Base-by-base conservation (phyloP, 2,888 invertebrate species). In the Aplocera efformata region DNA sequence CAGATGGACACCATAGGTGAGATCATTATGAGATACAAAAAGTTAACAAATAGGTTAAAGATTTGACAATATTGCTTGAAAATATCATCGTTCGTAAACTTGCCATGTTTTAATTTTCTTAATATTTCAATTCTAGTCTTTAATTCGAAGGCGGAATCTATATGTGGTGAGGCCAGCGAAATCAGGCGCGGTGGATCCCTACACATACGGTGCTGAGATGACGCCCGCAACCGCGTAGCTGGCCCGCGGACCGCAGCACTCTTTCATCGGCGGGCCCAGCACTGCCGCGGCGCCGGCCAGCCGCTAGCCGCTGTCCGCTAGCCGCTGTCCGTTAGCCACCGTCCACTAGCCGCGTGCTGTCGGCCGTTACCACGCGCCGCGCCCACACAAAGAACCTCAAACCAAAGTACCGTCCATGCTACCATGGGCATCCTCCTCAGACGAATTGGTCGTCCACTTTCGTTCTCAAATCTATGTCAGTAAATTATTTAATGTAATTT, bases 1-100 rank as follows among this genome's bases (percentile, higher is more conserved):
- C 93, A 50, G 90, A 90, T 68, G 91, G 91, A 59, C 91, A 91
- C 71, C 91, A 91, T 78, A 90, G 91, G 91, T 89, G 53, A 73
- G 58, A 13, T 17, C 2, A 38, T 34, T 34, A 17, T 8, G 6
- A 5, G 2, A 24, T 1, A 13, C 6, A 17, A 29, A 8, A 11
- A 29, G 11, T 17, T 17, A 17, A 2, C 13, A 5, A 17, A 17
- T 17, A 3, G 13, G 5, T 17, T 17, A 17, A 17, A 3, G 13
- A 17, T 17, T 17, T 17, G 13, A 17, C 5, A 3, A 17, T 3
- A 17, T 13, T 13, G 17, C 11, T 13, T 29, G 17, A 7, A 13
- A 6, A 10, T 7, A 13, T 4, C 7, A 17, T 8, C 1, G 9
- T 8, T 11, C 13, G 1, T 21, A 9, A 20, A 27, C 13, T 5